Evolutionary conservation across 2,113 vertebrate species (phyloP).

Genomic region (Corapipo altera): DNA sequence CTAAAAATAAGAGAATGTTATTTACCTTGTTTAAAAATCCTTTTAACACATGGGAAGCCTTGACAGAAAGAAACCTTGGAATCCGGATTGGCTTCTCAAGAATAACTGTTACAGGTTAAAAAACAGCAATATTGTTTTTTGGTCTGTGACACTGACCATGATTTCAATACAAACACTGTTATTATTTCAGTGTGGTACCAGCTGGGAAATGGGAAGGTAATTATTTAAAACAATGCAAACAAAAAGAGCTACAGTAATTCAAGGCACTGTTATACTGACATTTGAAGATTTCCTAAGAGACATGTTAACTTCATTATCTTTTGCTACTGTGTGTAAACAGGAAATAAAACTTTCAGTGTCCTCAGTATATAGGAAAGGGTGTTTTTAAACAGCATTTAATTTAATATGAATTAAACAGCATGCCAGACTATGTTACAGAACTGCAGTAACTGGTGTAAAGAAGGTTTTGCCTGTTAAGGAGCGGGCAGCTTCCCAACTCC

Average conservation of each 20-base stretch:
- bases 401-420: too few relatives aligned
- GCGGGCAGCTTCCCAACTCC: background rate
- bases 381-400: background rate
- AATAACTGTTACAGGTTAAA: constrained; percentile 82
- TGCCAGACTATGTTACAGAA: background rate
- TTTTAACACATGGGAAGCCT: constrained; percentile 97
- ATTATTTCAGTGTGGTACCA: background rate
- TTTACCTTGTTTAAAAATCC: constrained; percentile 98
- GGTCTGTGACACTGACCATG: background rate
- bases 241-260: background rate
- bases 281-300: background rate
- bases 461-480: rapidly evolving
- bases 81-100: constrained; percentile 99
- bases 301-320: background rate
- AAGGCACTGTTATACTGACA: background rate
- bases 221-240: background rate
- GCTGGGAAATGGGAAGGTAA: background rate
- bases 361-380: background rate
- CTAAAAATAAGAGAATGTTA: constrained; percentile 55
- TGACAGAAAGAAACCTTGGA: constrained; percentile 96
- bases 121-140: background rate
- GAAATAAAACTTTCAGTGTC: background rate
- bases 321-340: background rate
- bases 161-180: background rate
- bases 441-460: background rate